Percentiles rank a stretch among this genome's conserved stretches.
phyloP scores from a whole-genome alignment of 2,113 vertebrate species.

The Bucco capensis region DNA sequence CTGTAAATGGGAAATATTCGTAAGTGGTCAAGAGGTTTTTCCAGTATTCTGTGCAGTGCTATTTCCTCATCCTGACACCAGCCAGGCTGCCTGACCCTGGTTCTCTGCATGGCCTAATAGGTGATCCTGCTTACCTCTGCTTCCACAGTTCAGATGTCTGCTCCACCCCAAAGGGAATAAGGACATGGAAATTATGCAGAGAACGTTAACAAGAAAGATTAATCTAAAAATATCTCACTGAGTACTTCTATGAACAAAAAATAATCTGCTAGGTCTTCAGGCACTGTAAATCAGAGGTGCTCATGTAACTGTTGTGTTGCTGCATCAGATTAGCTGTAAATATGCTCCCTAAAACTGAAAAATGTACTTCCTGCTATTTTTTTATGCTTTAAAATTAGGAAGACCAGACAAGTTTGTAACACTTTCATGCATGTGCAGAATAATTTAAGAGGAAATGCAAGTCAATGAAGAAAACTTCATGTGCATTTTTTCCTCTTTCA shows the following conservation, averaged over 20 bases:
- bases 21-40: not conserved
- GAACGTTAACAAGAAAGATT: not conserved
- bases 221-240: not conserved
- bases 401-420: not conserved
- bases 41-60: too few species aligned
- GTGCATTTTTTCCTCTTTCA: not conserved
- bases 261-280: not conserved
- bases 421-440: not conserved
- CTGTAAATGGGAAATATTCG: not conserved
- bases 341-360: not conserved
- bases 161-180: not conserved
- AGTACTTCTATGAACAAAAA: not conserved
- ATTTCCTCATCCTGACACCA: not conserved
- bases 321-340: not conserved
- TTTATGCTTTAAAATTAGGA: not conserved
- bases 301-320: not conserved
- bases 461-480: not conserved
- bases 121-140: not conserved
- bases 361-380: not conserved
- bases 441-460: not conserved
- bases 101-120: not conserved
- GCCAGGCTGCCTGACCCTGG: rapidly evolving
- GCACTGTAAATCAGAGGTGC: not conserved
- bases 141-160: not conserved
- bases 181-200: not conserved